phyloP scores from a whole-genome alignment of 2,113 vertebrate species.

The Stegostoma tigrinum region DNA sequence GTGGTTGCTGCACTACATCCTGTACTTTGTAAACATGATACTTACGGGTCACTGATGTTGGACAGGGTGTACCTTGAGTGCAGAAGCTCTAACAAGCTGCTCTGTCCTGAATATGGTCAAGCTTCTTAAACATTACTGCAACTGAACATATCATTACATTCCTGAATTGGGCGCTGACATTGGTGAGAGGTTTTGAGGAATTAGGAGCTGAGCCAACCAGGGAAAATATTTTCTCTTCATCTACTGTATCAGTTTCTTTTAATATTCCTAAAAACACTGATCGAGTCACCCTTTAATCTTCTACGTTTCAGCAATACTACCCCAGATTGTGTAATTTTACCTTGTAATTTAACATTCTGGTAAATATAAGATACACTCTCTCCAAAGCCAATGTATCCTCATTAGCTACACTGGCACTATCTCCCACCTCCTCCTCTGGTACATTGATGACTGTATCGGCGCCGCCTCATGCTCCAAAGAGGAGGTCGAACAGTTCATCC shows the following conservation, averaged over 20 bases:
- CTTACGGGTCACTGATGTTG: background rate
- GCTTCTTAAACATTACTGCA: background rate
- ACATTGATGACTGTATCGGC: no score
- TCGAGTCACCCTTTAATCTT: no score
- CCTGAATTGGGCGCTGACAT: background rate
- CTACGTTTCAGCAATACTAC: no score
- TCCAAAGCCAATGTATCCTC: no score
- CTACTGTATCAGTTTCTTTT: background rate
- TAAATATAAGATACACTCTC: no score
- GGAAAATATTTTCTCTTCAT: no score
- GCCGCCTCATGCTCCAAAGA: no score
- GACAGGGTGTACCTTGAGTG: background rate
- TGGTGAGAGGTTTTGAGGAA: background rate
- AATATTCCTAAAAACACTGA: background rate
- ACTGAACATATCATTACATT: background rate
- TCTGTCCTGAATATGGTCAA: background rate
- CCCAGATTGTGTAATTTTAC: no score
- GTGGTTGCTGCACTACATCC: background rate
- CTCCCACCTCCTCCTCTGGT: no score
- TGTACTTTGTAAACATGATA: background rate
- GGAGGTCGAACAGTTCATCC: no score
- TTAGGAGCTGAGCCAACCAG: background rate
- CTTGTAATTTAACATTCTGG: no score
- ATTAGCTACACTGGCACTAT: no score
- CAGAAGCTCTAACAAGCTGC: background rate